These are phyloP conservation scores for Tinamus major DNA, from an alignment of 2,797 vertebrate genomes.

Conservation along the genomic window DNA sequence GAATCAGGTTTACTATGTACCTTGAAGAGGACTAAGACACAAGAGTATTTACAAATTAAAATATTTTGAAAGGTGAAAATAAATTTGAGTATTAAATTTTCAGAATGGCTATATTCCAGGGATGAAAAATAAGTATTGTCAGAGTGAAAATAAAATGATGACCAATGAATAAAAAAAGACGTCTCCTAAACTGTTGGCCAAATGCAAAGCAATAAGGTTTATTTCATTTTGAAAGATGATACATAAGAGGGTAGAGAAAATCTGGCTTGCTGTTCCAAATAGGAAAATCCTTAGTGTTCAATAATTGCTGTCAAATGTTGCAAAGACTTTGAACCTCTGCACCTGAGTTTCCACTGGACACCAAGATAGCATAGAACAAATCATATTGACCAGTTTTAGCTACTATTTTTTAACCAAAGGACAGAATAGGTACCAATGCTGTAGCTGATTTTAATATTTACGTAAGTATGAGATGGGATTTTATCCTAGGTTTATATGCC, in stretches of 20 bases:
- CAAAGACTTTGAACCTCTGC: background rate
- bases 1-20: background rate
- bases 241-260: background rate
- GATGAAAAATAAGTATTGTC: background rate
- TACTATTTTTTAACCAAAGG: background rate
- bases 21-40: background rate
- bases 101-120: background rate
- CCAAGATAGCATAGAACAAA: background rate
- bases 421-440: background rate
- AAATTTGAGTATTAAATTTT: background rate
- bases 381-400: background rate
- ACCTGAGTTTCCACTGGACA: background rate
- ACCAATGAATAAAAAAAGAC: slow-evolving; percentile 4
- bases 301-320: background rate
- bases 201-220: background rate
- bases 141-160: slow-evolving; percentile 22
- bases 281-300: slow-evolving; percentile 4
- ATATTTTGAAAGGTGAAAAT: background rate
- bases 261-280: background rate
- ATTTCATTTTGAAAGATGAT: slow-evolving; percentile 6
- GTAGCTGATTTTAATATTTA: background rate
- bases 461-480: background rate
- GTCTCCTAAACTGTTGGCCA: background rate
- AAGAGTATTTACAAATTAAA: background rate
- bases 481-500: background rate